Evolutionary conservation across 1,140 invertebrate species (phyloP), one percentile per base, ranked within the genome.

Genomic region (Stegodyphus dumicola): DNA sequence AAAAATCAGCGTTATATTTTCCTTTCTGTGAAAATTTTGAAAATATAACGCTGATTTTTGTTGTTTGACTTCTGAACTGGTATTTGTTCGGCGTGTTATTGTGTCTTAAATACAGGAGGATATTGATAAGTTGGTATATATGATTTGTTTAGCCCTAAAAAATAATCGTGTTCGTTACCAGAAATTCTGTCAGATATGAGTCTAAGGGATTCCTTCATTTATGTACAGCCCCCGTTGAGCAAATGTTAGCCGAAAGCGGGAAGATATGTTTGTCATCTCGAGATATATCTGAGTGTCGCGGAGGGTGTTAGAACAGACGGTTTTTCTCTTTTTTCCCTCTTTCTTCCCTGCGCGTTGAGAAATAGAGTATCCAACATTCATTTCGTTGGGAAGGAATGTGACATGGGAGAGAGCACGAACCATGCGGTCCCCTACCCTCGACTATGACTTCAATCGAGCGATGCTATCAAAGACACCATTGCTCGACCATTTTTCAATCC

Each of bases 401-500:
- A 78, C 77, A 78, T 78, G 51, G 66, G 70, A 64, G 33, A 33
- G 69, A 81, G 54, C 67, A 81, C 69, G 67, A 73, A 73, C 56
- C 54, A 64, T 33, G 53, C 10, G 52, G 74, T 60, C 33, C 33
- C 33, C 53, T 64, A 73, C 73, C 73, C 69, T 33, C 48, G 54
- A 83, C 53, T 83, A 71, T 75, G 70, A 66, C 60, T 83, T 70
- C 80, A 75, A 83, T 83, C 69, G 56, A 54, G 80, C 60, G 70
- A 83, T 83, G 51, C 69, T 75, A 83, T 83, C 80, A 83, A 75
- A 83, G 69, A 51, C 80, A 48, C 70, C 69, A 83, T 83, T 75
- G 60, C 80, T 66, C 33, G 73, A 18, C 70, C 18, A 83, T 83
- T 83, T 79, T 75, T 83, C 71, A 83, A 75, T 56, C 80, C 60